Evolutionary conservation across 2,797 vertebrate genomes (phyloP).

Genomic region (Acrossocheilus fasciatus): DNA sequence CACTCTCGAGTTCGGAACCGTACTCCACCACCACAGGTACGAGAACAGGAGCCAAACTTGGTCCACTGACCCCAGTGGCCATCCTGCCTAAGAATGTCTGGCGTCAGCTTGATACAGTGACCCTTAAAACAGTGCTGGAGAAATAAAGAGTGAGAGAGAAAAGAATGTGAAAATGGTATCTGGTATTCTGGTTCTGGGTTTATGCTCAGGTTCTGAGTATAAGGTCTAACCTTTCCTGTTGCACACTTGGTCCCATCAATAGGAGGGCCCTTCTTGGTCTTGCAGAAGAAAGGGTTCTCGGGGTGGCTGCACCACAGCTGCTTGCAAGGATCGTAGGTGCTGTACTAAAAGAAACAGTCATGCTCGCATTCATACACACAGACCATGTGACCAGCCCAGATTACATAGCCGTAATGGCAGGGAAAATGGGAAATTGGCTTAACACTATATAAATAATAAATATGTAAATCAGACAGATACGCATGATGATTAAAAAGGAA

Average conservation of each 20-base stretch:
- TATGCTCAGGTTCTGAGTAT: not conserved
- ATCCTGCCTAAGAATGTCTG: conserved; percentile 91
- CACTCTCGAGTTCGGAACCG: conserved; percentile 88
- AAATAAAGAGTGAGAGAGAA: not conserved
- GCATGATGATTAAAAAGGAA: not conserved
- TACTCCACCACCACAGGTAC: conserved; percentile 91
- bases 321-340: conserved; percentile 91
- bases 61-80: conserved; percentile 94
- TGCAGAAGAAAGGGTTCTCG: conserved; percentile 95
- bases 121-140: conserved; percentile 92
- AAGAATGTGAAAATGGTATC: not conserved
- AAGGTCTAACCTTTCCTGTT: conserved; percentile 85
- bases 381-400: conserved; percentile 14
- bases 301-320: conserved; percentile 97
- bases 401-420: not conserved
- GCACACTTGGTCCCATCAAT: conserved; percentile 94
- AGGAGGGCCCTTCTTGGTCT: conserved; percentile 95
- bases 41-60: conserved; percentile 89
- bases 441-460: not conserved
- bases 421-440: not conserved
- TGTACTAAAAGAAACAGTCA: conserved; percentile 84
- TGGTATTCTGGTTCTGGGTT: not conserved
- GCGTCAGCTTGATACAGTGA: conserved; percentile 92
- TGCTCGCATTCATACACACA: conserved; percentile 58
- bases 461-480: not conserved